Evolutionary conservation across 2,797 vertebrate species (phyloP), one percentile per base, ranked within the genome.

Genomic region (Brachyalestes nurse): DNA sequence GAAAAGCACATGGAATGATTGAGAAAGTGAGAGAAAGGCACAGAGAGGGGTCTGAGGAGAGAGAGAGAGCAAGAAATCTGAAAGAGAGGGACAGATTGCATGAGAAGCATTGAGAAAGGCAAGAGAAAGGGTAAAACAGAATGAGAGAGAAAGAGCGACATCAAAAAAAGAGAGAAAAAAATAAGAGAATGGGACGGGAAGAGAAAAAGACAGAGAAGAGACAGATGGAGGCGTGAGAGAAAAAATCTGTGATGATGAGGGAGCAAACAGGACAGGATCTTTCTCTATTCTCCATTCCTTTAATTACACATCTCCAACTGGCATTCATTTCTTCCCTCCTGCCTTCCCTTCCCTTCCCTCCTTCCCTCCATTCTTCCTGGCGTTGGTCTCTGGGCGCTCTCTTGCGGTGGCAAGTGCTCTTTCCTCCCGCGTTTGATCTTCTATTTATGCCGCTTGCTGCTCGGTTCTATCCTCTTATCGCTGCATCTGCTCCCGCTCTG

Each of bases 71-170:
- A 25, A 1, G 75, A 57, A 69, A 67, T 8, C 80, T 72, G 85
- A 84, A 67, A 82, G 82, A 86, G 88, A 79, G 86, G 9, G 58
- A 76, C 78, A 82, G 86, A 90, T 83, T 77, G 55, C 67, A 70
- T 66, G 76, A 81, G 76, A 74, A 60, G 9, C 19, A 17, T 25
- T 23, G 9, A 49, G 57, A 84, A 75, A 8, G 2, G 0, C 8
- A 12, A 60, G 42, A 34, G 38, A 64, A 23, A 8, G 21, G 38
- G 55, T 72, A 84, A 84, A 67, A 82, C 82, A 87, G 88, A 79
- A 85, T 6, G 58, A 38, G 2, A 16, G 67, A 51, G 7, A 69
- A 21, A 61, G 3, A 47, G 38, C 19, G 23, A 25, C 47, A 51
- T 13, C 12, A n/a, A 14, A 38, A 38, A 14, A 19, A 17, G 16